A percentile compares a stretch with the other conserved stretches of the same genome.
Conservation (phyloP, 2,888 invertebrate genomes). For the Margaritifera margaritifera region DNA sequence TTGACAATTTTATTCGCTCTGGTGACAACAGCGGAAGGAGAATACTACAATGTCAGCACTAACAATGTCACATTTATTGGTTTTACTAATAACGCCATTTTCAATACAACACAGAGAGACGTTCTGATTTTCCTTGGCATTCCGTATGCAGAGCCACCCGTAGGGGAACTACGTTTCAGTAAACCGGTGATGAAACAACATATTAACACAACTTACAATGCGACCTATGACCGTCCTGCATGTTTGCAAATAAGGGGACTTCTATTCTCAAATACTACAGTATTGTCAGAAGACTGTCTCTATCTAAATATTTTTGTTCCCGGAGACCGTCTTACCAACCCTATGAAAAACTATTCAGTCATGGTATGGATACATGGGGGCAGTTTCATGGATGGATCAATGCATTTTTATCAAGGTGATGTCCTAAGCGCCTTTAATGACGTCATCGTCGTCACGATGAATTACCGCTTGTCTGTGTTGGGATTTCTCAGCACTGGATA, state of each 20-base stretch:
- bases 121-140: slow-evolving; percentile 9
- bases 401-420: slow-evolving; percentile 11
- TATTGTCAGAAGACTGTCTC: slow-evolving; percentile 21
- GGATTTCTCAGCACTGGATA: slow-evolving; percentile 20
- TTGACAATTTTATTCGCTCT: too few species aligned
- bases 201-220: slow-evolving; percentile 13
- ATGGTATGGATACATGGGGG: slow-evolving; percentile 37
- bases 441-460: slow-evolving; percentile 28
- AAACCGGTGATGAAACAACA: slow-evolving; percentile 9
- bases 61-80: too few species aligned
- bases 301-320: slow-evolving; percentile 27
- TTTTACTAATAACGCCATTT: too few species aligned
- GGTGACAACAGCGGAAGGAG: too few species aligned
- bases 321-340: background rate
- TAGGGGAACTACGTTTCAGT: slow-evolving; percentile 19
- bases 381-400: slow-evolving; percentile 10
- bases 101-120: background rate
- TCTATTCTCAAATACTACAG: background rate
- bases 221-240: slow-evolving; percentile 12
- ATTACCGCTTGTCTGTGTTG: slow-evolving; percentile 23
- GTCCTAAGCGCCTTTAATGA: slow-evolving; percentile 14
- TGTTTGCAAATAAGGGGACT: slow-evolving; percentile 16
- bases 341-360: slow-evolving; percentile 7
- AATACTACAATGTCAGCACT: too few species aligned
- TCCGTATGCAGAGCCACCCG: slow-evolving; percentile 24